Percentiles rank a stretch among this genome's conserved stretches.
These are phyloP conservation scores for Dasypolia templi DNA, from an alignment of 2,888 invertebrate species.

Conservation along the genomic window DNA sequence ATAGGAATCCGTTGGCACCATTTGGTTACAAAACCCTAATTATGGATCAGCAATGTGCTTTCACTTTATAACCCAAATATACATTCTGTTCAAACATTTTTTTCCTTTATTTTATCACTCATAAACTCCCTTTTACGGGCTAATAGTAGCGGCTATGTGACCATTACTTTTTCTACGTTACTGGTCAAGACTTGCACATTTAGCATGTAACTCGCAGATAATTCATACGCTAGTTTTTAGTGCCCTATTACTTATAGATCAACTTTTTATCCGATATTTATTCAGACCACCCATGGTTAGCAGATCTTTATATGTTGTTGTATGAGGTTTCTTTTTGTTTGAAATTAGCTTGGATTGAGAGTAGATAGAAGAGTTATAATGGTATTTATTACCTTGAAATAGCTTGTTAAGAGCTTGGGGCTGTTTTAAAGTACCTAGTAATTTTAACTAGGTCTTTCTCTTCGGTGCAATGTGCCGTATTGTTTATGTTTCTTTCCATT, in stretches of 20 bases:
- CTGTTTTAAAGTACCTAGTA: background rate
- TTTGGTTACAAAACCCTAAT: background rate
- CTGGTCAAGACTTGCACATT: conserved; percentile 51
- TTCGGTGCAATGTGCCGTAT: background rate
- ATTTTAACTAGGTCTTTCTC: background rate
- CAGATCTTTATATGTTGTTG: conserved; percentile 11
- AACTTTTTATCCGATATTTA: conserved; percentile 59
- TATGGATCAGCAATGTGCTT: background rate
- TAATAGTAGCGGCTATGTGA: conserved; percentile 54
- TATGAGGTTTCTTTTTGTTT: conserved; percentile 27
- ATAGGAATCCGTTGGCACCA: no score
- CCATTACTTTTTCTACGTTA: conserved; percentile 64
- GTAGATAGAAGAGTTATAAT: conserved; percentile 8
- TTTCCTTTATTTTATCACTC: conserved; percentile 41
- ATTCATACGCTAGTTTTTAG: conserved; percentile 68
- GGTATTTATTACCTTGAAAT: conserved; percentile 8
- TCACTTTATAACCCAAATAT: conserved; percentile 8
- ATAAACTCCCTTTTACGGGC: conserved; percentile 48
- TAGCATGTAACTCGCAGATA: conserved; percentile 59
- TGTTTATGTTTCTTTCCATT: background rate
- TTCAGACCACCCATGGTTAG: conserved; percentile 64
- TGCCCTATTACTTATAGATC: conserved; percentile 63
- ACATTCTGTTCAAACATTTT: background rate
- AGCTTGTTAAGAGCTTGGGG: background rate
- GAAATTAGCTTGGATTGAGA: conserved; percentile 33